phyloP scores from a whole-genome alignment of 1,140 invertebrate species.

The Monomorium pharaonis region DNA sequence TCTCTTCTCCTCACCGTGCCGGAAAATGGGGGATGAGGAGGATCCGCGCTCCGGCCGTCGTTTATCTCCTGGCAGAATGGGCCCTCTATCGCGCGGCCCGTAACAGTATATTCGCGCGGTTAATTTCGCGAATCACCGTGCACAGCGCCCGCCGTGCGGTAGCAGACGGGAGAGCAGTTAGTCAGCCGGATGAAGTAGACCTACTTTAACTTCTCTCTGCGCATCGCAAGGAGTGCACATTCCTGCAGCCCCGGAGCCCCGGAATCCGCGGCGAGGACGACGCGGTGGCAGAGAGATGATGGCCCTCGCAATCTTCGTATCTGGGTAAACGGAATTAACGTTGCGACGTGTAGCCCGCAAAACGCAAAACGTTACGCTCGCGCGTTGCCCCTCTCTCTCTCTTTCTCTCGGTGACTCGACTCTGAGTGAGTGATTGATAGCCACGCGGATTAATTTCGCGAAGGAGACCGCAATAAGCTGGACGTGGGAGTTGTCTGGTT shows the following conservation, averaged over 20 bases:
- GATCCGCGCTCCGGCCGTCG: constrained; percentile 4
- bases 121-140: constrained; percentile 62
- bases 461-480: constrained; percentile 13
- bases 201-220: constrained; percentile 31
- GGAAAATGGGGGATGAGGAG: constrained; percentile 49
- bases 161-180: constrained; percentile 21
- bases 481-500: constrained; percentile 29
- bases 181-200: constrained; percentile 28
- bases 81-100: constrained; percentile 17
- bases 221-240: constrained; percentile 12
- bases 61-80: constrained; percentile 29
- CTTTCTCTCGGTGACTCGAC: too few species aligned
- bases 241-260: neutral
- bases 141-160: neutral
- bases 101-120: constrained; percentile 67
- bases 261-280: neutral
- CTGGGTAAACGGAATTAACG: constrained; percentile 41
- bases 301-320: constrained; percentile 1
- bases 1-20: constrained; percentile 67
- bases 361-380: neutral
- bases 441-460: constrained; percentile 39
- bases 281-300: neutral
- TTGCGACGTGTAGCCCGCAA: constrained; percentile 1
- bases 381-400: too few species aligned
- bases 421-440: constrained; percentile 33